Base-by-base conservation (phyloP, 1,140 invertebrate species). In the Lepidurus couesii region DNA sequence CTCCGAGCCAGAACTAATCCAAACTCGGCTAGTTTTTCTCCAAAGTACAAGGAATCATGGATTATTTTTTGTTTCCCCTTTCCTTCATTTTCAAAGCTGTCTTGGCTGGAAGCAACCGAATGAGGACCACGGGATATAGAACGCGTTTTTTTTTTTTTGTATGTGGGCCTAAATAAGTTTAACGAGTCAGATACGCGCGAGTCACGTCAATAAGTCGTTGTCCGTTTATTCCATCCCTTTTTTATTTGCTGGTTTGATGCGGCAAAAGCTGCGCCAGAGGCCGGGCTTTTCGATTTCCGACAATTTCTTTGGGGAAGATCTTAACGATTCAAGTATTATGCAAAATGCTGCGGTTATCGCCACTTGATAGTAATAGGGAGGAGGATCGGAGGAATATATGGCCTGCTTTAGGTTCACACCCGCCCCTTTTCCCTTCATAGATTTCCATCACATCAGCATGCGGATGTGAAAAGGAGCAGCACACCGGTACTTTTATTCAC, bases 131-230 rank as follows among this genome's bases (percentile, higher is more conserved):
- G n/a, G 53, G 53, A n/a, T 65, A 65, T 65, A 65, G 21, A n/a
- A 65, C 53, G 21, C 9, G n/a, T n/a, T 65, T 65, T n/a, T n/a
- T n/a, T n/a, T n/a, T n/a, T n/a, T 65, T 21, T 65, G 3, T 65
- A n/a, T 13, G 53, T 13, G 13, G 53, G 21, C 53, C n/a, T 65
- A 65, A 65, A 65, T 65, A 65, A 65, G 53, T 65, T 13, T 65
- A 65, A 65, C 53, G 53, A 65, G 53, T n/a, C 16, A 21, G 53
- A 65, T 21, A 65, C 53, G 53, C 53, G 4, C 9, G 53, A 65
- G 53, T 65, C 53, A 65, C 53, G 53, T 65, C 53, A 65, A 65
- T 65, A 65, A 65, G 53, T 65, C 53, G 53, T 47, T 47, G 45
- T 65, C 53, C 53, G 53, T 65, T 65, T 65, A 65, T 65, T 65